Evolutionary conservation across 2,888 invertebrate genomes (phyloP).

Genomic region (Peribatodes rhomboidaria): DNA sequence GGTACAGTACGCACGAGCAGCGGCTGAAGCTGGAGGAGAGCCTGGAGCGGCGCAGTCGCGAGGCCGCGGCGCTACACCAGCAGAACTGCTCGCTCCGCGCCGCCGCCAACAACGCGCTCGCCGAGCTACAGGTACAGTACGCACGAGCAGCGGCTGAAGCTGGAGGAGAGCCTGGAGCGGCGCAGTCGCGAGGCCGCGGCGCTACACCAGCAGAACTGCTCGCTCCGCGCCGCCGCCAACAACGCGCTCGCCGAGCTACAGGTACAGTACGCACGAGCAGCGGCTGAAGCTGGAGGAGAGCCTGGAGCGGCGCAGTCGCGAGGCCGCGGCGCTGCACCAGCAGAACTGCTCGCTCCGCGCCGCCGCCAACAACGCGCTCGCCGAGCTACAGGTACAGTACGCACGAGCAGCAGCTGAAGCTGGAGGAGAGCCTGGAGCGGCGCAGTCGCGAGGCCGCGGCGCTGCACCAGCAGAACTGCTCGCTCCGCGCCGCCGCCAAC

Average conservation of each 20-base stretch:
- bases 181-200: conserved; percentile 78
- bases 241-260: conserved; percentile 81
- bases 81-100: conserved; percentile 80
- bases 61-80: conserved; percentile 77
- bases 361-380: conserved; percentile 79
- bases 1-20: conserved; percentile 91
- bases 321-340: conserved; percentile 77
- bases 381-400: conserved; percentile 82
- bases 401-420: conserved; percentile 94
- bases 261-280: conserved; percentile 92
- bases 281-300: conserved; percentile 90
- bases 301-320: conserved; percentile 77
- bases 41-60: conserved; percentile 77
- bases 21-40: conserved; percentile 90
- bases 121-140: conserved; percentile 85
- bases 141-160: conserved; percentile 94
- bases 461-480: conserved; percentile 80
- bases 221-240: conserved; percentile 77
- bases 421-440: conserved; percentile 83
- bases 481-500: conserved; percentile 77
- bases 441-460: conserved; percentile 78
- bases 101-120: conserved; percentile 79
- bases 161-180: conserved; percentile 83
- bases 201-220: conserved; percentile 80
- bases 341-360: conserved; percentile 80